Evolutionary conservation across 2,797 vertebrate genomes (phyloP), one percentile per base, ranked within the genome.

Genomic region (Danio tinwini): DNA sequence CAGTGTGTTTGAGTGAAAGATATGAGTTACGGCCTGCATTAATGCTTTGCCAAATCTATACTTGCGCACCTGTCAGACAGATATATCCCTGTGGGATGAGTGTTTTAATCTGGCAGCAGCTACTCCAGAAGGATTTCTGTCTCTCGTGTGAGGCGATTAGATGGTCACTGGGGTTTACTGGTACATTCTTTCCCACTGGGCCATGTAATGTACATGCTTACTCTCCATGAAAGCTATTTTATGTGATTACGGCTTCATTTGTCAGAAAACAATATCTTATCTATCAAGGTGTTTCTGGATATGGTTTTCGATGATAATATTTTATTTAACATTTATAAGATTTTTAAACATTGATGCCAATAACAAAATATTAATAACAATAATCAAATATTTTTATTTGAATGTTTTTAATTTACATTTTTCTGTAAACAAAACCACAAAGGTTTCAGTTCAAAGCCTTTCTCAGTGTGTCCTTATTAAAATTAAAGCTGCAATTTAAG

Each of bases 61-160:
- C 19, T 3, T 6, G 12, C 16, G 59, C 68, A 63, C 40, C 29
- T 68, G 61, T 78, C 53, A 58, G 37, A 5, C 50, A 56, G 44
- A 63, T 59, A 17, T 10, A 50, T 40, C 49, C 9, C 1, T 37
- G 53, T 39, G 17, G 12, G 39, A 39, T 65, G 65, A 55, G 21
- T 55, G 55, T 58, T 81, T 12, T 62, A 71, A 78, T 78, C 77
- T 59, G 47, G 40, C 52, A 17, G 67, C 52, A 68, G 61, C n/a
- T 50, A 64, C 37, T 64, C 56, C 59, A 73, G 55, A 42, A 70
- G 70, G 72, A 74, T 81, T 74, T 74, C 63, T 47, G 8, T 59
- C 56, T 53, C 9, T 47, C 17, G 52, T 61, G 75, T 55, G 39
- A 73, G 29, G 17, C 3, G 59, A 81, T 82, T 78, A 78, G 7